Evolutionary conservation across 2,888 invertebrate genomes (phyloP), one percentile per base, ranked within the genome.

Genomic region (Hydriomena furcata): DNA sequence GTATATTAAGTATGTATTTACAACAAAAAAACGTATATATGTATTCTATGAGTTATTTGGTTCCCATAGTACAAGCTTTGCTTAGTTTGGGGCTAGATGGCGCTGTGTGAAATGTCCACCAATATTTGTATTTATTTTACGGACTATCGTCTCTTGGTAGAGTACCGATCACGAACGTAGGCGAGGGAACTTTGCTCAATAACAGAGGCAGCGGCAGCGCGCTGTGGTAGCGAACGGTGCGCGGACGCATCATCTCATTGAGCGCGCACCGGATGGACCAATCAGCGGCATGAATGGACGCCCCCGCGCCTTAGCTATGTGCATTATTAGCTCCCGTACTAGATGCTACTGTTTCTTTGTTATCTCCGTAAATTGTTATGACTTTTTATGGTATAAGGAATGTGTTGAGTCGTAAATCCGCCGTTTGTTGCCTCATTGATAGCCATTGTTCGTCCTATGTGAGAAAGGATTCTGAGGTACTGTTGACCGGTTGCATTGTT

Each of bases 261-360:
- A 89, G 82, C 75, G 82, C 79, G 80, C 84, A 89, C 90, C 90
- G 89, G 90, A 90, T 89, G 89, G 81, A 75, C 90, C 89, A 90
- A 90, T 90, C 90, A 89, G 86, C 87, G 74, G 73, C 85, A 86
- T 89, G 89, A 89, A 90, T 89, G 89, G 86, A 80, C 90, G 89
- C 88, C 89, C 84, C 89, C 89, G 87, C 86, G 77, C 62, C 71
- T 76, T 72, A 71, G 76, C 75, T 72, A 69, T 59, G 72, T 70
- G 78, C 79, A 76, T 77, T 82, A 79, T 84, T 84, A 84, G 77
- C 84, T 83, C 74, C 81, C 79, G 82, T 82, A 84, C 81, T 82
- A 82, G 73, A 71, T 80, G 74, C 82, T 71, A 71, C 81, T 75
- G 78, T 77, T 80, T 80, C 84, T 87, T 88, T 88, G 87, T 88